Evolutionary conservation across 2,797 vertebrate species (phyloP).

Genomic region (Sparidentex hasta): DNA sequence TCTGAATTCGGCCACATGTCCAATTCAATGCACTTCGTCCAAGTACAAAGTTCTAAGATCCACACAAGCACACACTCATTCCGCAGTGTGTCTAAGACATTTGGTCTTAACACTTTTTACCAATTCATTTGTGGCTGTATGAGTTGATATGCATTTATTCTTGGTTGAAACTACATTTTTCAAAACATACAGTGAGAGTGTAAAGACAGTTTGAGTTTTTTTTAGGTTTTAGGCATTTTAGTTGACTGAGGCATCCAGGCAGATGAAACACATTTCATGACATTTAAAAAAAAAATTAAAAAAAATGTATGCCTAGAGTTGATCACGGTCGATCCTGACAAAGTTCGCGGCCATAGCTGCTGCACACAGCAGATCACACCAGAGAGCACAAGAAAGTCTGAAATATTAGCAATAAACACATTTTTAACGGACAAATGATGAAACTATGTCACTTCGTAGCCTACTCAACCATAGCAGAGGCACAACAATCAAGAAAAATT

Average conservation of each 20-base stretch:
- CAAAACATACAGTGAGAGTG: neutral
- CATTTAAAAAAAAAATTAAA: no score
- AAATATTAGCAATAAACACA: no score
- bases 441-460: no score
- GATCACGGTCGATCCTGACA: no score
- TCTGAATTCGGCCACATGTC: slow-evolving; percentile 1
- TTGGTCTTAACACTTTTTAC: neutral
- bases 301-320: no score
- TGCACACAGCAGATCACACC: no score
- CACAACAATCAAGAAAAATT: no score
- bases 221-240: neutral
- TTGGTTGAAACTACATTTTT: neutral
- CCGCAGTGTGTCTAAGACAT: neutral
- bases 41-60: neutral
- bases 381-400: no score
- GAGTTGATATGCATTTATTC: slow-evolving; percentile 12
- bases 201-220: no score
- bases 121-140: neutral
- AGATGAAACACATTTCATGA: neutral
- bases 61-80: neutral
- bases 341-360: no score
- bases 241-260: neutral
- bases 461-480: no score
- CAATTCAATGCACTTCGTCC: slow-evolving; percentile 2
- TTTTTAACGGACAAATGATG: no score